Conservation (phyloP, 2,797 vertebrate species). For the Ciconia nigra region DNA sequence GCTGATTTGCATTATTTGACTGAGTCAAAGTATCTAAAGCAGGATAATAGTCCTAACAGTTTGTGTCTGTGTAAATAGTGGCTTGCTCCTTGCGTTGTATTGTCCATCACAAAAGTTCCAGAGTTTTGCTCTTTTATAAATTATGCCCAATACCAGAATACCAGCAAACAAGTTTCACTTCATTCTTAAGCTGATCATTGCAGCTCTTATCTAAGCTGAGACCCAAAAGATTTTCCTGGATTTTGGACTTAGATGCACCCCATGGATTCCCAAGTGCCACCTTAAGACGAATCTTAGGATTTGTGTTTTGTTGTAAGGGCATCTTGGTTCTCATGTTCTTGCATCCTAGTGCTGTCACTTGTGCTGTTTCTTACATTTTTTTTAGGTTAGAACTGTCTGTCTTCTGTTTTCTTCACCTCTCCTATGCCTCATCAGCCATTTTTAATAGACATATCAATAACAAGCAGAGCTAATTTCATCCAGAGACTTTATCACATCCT, state of each 20-base stretch:
- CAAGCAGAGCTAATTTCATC: background rate
- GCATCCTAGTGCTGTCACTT: background rate
- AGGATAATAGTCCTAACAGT: background rate
- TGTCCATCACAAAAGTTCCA: background rate
- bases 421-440: background rate
- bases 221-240: background rate
- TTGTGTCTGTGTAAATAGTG: background rate
- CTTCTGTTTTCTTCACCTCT: background rate
- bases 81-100: background rate
- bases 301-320: background rate
- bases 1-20: background rate
- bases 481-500: background rate
- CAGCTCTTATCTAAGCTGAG: background rate
- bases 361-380: background rate
- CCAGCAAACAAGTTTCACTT: background rate
- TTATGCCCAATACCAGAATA: background rate
- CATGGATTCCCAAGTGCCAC: rapidly evolving
- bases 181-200: background rate
- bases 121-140: background rate
- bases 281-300: background rate
- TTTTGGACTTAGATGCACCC: background rate
- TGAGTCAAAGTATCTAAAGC: background rate
- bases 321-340: background rate
- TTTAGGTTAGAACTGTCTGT: background rate
- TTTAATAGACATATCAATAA: background rate